These are phyloP conservation scores for Cepaea hortensis DNA, from an alignment of 2,888 invertebrate species.

Conservation along the genomic window DNA sequence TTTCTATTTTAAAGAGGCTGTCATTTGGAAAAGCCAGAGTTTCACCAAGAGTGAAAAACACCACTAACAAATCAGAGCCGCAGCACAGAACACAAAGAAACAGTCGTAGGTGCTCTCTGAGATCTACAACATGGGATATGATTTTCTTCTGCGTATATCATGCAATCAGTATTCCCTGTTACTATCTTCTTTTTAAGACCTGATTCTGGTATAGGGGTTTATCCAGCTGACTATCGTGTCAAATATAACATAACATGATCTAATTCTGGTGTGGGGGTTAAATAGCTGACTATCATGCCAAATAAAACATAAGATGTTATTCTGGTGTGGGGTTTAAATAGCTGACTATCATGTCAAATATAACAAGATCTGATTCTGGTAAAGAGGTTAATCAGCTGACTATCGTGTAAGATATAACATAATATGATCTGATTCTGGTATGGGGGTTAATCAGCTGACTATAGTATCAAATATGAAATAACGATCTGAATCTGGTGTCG, in stretches of 20 bases:
- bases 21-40: not conserved
- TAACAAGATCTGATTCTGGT: not conserved
- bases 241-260: too few relatives aligned
- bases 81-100: not conserved
- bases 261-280: too few relatives aligned
- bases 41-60: not conserved
- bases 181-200: not conserved
- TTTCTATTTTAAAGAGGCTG: not conserved
- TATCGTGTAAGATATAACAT: too few relatives aligned
- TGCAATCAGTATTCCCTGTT: not conserved
- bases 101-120: not conserved
- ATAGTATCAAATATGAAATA: too few relatives aligned
- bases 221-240: too few relatives aligned
- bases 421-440: too few relatives aligned
- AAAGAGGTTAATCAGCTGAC: too few relatives aligned
- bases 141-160: constrained; percentile 23
- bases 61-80: not conserved
- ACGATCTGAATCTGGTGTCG: not conserved
- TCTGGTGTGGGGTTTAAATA: too few relatives aligned
- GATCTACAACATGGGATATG: not conserved
- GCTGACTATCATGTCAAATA: too few relatives aligned
- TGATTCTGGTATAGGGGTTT: not conserved
- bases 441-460: too few relatives aligned
- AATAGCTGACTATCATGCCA: too few relatives aligned
- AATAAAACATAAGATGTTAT: too few relatives aligned